Evolutionary conservation across 1,140 invertebrate genomes (phyloP), one percentile per base, ranked within the genome.

Genomic region (Heliconius melpomene): DNA sequence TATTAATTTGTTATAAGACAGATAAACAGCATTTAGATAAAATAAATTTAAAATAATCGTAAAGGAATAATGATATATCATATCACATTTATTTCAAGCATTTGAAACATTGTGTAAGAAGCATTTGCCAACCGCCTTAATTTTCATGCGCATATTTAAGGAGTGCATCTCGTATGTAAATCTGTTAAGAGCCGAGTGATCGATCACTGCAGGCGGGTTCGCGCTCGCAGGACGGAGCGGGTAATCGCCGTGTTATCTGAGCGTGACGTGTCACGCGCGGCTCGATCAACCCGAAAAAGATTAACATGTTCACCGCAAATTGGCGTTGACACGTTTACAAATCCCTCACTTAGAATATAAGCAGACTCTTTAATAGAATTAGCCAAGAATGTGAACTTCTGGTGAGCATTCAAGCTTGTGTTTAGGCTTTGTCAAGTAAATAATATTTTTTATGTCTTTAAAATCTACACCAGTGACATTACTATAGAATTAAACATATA

Each of bases 251-350:
- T 84, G 84, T 84, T 91, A 89, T 89, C 86, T 83, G 72, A 87
- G 77, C 79, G 79, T 79, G 77, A 74, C 79, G 81, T 81, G 83
- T 84, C 85, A 83, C 79, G 79, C 81, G 73, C 66, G 40, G 50
- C 40, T 89, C 85, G 83, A 87, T 87, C 84, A 85, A 82, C 84
- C 83, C 84, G 87, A 85, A 89, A 91, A 91, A 90, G 89, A 91
- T 93, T 90, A 90, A 90, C 89, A 89, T 89, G 86, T 89, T 88
- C 85, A 79, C 83, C 82, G 74, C 84, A 87, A 85, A 87, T 88
- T 86, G 83, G 83, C 76, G 83, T 81, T 82, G 81, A 84, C 84
- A 74, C 75, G 54, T 80, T 79, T 57, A 66, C 75, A 79, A 80
- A 84, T 83, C 60, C 40, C 71, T 40, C 18, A 73, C 52, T 72